phyloP scores from a whole-genome alignment of 2,113 vertebrate species.

The Hippopotamus amphibius region DNA sequence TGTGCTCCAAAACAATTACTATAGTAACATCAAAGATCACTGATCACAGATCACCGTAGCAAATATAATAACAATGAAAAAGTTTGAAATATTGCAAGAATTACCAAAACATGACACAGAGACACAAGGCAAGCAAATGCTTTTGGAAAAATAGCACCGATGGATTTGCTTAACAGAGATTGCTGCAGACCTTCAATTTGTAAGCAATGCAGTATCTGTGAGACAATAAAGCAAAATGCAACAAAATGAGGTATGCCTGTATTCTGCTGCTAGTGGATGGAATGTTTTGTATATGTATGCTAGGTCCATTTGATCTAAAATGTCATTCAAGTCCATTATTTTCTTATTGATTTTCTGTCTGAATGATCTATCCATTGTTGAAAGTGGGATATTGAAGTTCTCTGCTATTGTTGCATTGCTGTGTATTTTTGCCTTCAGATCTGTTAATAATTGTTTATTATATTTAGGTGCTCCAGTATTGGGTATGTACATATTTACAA shows the following conservation, averaged over 20 bases:
- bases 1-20: not conserved
- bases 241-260: not conserved
- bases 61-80: not conserved
- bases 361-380: not conserved
- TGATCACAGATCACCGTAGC: not conserved
- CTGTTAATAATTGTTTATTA: not conserved
- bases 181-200: not conserved
- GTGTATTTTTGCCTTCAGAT: not conserved
- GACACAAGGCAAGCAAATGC: not conserved
- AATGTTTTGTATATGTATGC: not conserved
- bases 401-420: not conserved
- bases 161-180: not conserved
- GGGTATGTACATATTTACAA: not conserved
- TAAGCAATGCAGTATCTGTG: not conserved
- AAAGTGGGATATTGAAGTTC: not conserved
- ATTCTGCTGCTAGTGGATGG: not conserved
- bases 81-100: not conserved
- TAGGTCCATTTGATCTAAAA: not conserved
- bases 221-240: not conserved
- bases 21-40: not conserved
- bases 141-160: not conserved
- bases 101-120: not conserved
- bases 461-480: not conserved
- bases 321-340: not conserved
- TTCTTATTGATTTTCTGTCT: constrained; percentile 1